Evolutionary conservation across 2,888 invertebrate genomes (phyloP), one percentile per base, ranked within the genome.

Genomic region (Apodemia mormo): DNA sequence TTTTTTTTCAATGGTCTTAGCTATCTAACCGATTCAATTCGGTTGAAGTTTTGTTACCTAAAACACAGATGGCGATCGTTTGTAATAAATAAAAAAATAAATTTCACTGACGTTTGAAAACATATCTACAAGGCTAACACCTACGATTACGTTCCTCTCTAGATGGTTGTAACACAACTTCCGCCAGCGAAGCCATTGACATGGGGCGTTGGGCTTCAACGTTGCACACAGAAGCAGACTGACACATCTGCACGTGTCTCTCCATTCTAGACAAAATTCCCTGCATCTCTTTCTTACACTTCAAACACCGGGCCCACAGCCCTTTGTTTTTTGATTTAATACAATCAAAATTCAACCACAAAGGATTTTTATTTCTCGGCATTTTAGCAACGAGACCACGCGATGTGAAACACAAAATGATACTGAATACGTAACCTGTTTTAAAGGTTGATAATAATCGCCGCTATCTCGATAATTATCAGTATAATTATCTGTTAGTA

Each of bases 251-350:
- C 5, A 49, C 3, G 14, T 49, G 49, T 49, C 49, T 49, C 1
- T 49, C 49, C 49, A 49, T 49, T 30, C 61, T 30, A 12, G 12
- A 30, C 33, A 61, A 30, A 61, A 61, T 61, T 2, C 61, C 61
- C 30, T 61, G 61, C 61, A 61, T 61, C 33, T 61, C 61, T 61
- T 61, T 61, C 12, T 61, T 33, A 30, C 61, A 61, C 30, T 61
- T 30, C 6, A 30, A 6, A 33, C 61, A 61, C 6, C 61, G 30
- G 10, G 61, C 61, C 61, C 61, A 61, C 2, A 61, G 6, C 6
- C 61, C 61, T 5, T 33, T 61, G 14, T 61, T 61, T 61, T 61
- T 61, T 12, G 61, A 30, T 61, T 61, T 61, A 14, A 61, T 61
- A 30, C 61, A 61, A 30, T 61, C 61, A 61, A 33, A 61, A 2